phyloP scores from a whole-genome alignment of 2,113 vertebrate genomes.

The Alces alces region DNA sequence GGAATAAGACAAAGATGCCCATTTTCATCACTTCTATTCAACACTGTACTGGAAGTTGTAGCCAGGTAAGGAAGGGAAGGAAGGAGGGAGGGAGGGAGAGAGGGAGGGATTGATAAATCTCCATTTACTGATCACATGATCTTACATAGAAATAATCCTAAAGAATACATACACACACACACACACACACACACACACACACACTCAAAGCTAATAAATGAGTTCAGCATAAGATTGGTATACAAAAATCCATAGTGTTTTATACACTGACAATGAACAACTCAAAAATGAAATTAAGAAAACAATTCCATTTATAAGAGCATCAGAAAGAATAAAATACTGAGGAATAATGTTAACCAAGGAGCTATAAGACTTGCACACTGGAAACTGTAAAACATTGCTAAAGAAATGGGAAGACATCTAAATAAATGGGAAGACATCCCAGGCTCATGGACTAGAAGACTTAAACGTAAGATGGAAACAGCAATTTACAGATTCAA shows the following conservation, averaged over 20 bases:
- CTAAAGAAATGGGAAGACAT: not conserved
- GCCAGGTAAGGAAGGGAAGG: not conserved
- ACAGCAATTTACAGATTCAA: not conserved
- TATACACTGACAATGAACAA: not conserved
- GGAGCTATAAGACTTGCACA: not conserved
- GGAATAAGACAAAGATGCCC: not conserved
- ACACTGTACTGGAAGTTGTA: not conserved
- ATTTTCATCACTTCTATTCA: not conserved
- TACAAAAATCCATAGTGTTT: not conserved
- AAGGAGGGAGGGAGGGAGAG: not conserved
- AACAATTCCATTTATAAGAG: not conserved
- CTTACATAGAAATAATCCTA: not conserved
- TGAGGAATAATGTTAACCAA: not conserved
- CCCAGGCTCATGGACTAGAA: not conserved
- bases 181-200: not conserved
- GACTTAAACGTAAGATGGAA: not conserved
- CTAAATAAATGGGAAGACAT: not conserved
- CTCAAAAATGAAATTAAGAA: not conserved
- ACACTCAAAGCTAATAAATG: not conserved
- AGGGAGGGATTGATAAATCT: not conserved
- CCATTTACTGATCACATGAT: not conserved
- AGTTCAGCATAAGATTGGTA: not conserved
- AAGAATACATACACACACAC: not conserved
- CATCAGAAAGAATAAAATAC: conserved; percentile 2
- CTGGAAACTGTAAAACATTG: not conserved